phyloP scores from a whole-genome alignment of 2,797 vertebrate genomes.

The Danio jaintianensis region DNA sequence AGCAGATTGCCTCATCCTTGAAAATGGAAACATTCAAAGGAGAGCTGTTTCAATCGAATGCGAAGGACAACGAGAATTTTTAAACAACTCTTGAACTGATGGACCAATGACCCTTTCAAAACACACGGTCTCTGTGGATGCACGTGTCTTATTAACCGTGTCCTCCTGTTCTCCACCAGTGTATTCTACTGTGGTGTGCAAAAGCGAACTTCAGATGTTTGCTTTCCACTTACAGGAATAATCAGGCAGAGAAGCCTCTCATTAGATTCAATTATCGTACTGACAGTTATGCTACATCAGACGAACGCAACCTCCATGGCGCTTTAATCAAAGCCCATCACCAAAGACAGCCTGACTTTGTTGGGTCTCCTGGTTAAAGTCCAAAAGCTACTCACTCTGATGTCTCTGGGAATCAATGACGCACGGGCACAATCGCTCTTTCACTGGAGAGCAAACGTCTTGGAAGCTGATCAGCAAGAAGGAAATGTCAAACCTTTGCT shows the following conservation, averaged over 20 bases:
- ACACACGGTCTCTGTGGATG: slow-evolving; percentile 11
- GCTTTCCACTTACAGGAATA: slow-evolving; percentile 60
- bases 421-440: slow-evolving; percentile 13
- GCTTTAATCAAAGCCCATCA: slow-evolving; percentile 59
- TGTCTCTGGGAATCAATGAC: slow-evolving; percentile 58
- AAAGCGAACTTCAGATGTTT: slow-evolving; percentile 60
- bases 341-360: slow-evolving; percentile 45
- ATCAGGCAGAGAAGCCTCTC: slow-evolving; percentile 58
- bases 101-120: slow-evolving; percentile 50
- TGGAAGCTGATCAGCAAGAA: slow-evolving; percentile 57
- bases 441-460: slow-evolving; percentile 32
- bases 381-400: slow-evolving; percentile 45
- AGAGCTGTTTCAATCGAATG: slow-evolving; percentile 69
- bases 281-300: slow-evolving; percentile 56
- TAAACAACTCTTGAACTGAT: slow-evolving; percentile 34
- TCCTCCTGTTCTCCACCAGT: slow-evolving; percentile 34
- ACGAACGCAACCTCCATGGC: slow-evolving; percentile 38
- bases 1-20: slow-evolving; percentile 36
- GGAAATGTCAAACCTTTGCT: slow-evolving; percentile 56
- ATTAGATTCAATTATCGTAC: slow-evolving; percentile 62
- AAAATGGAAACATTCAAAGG: slow-evolving; percentile 59
- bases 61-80: slow-evolving; percentile 44
- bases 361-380: slow-evolving; percentile 50
- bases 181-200: slow-evolving; percentile 39
- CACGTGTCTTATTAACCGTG: slow-evolving; percentile 11